Conservation (phyloP, 2,888 invertebrate species). For the Teleogryllus oceanicus region DNA sequence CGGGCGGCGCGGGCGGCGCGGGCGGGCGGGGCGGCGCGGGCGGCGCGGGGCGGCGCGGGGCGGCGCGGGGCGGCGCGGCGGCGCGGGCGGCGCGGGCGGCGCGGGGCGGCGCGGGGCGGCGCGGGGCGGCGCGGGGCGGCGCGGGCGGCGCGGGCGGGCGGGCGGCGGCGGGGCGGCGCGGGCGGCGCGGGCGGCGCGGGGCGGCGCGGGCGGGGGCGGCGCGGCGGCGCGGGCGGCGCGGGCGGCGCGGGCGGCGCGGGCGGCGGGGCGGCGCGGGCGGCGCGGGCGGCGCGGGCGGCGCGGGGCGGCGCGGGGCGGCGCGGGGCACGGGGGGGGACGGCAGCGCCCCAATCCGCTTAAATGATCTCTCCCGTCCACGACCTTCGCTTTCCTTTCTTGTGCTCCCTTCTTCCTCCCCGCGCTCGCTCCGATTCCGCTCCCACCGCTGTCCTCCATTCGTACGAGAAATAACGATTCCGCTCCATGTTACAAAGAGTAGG, state of each 20-base stretch:
- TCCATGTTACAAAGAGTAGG: no score
- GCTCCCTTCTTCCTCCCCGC: background rate
- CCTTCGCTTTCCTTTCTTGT: slow-evolving; percentile 5
- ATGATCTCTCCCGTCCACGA: background rate
- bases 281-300: background rate
- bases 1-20: background rate
- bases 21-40: no score
- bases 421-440: background rate
- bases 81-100: no score
- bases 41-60: background rate
- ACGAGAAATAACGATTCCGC: no score
- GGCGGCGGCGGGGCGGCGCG: no score
- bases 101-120: background rate
- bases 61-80: background rate
- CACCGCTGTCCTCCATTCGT: background rate
- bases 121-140: background rate
- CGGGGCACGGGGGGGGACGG: background rate
- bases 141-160: background rate
- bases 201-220: background rate
- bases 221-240: background rate
- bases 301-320: background rate
- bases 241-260: background rate
- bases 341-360: background rate
- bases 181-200: no score
- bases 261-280: no score